Base-by-base conservation (phyloP, 2,113 vertebrate species). In the Natator depressus region DNA sequence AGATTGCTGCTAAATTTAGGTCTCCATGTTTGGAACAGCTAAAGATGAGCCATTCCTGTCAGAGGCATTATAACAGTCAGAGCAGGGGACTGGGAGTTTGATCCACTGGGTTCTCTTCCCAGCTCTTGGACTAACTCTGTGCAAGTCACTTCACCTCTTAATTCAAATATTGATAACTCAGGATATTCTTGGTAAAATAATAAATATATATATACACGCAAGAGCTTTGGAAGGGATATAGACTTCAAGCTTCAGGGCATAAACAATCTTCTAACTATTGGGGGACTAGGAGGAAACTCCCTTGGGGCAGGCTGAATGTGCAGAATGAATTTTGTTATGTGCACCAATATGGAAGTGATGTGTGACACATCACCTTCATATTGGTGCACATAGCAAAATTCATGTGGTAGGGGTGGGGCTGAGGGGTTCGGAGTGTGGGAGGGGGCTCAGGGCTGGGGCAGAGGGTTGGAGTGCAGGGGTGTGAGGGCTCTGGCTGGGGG, bases 101-200 rank as follows among this genome's bases (percentile, higher is more conserved):
- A 8, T 12, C 35, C 42, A 11, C 79, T 35, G 50, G 22, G 17
- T 55, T 51, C 29, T 3, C 54, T 53, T 19, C 27, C 17, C 3
- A 20, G 5, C 0, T 3, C 9, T 59, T 2, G 3, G 0, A 1
- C n/a, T 14, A 0, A 65, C 46, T 29, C 42, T 4, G 22, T 25
- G 9, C 47, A 3, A 31, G 29, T 86, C 12, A 1, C 59, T 86
- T 27, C 7, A 2, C 17, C 55, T 8, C n/a, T 2, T 0, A 0
- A 50, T 7, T 4, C 24, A n/a, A 35, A 2, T 47, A 2, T 9
- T 65, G 85, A 51, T 22, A 27, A 17, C 25, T 6, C 53, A 65
- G 59, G 35, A 1, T 4, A 51, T n/a, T 19, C 46, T 11, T 75
- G 3, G 1, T 80, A 50, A n/a, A 49, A 35, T 50, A 2, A 6